These are phyloP conservation scores for Austrolebias charrua DNA, from an alignment of 2,797 vertebrate species.

Conservation along the genomic window DNA sequence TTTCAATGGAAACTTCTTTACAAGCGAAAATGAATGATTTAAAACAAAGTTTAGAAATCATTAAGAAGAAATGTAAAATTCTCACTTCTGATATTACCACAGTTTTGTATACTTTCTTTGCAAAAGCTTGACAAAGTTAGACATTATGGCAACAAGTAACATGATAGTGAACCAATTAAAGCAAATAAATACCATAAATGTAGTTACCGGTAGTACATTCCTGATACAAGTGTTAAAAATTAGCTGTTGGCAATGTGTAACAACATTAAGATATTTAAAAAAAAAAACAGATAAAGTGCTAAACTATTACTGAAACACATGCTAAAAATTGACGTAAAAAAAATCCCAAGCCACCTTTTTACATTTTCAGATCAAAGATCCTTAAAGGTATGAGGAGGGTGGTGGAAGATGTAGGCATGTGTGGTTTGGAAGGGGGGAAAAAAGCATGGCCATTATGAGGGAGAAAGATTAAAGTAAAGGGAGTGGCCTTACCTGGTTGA, in stretches of 20 bases:
- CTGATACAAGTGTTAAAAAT: constrained; percentile 25
- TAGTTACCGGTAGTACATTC: not conserved
- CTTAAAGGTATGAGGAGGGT: constrained; percentile 45
- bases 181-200: not conserved
- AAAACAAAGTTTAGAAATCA: constrained; percentile 1
- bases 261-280: not conserved
- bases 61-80: not conserved
- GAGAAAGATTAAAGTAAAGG: constrained; percentile 67
- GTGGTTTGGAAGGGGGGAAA: constrained; percentile 39
- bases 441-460: constrained; percentile 51
- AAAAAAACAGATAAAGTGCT: not conserved
- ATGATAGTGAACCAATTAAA: constrained; percentile 9
- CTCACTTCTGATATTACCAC: constrained; percentile 12
- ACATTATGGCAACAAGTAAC: not conserved
- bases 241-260: constrained; percentile 16
- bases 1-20: not conserved
- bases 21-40: constrained; percentile 6
- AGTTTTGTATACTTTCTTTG: constrained; percentile 15
- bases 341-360: not conserved
- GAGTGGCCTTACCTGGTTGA: constrained; percentile 81
- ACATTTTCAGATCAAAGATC: constrained; percentile 25
- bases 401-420: constrained; percentile 25
- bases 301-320: not conserved
- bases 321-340: constrained; percentile 1
- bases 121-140: constrained; percentile 18